Base-by-base conservation (phyloP, 2,797 vertebrate species). In the Tapirus indicus region DNA sequence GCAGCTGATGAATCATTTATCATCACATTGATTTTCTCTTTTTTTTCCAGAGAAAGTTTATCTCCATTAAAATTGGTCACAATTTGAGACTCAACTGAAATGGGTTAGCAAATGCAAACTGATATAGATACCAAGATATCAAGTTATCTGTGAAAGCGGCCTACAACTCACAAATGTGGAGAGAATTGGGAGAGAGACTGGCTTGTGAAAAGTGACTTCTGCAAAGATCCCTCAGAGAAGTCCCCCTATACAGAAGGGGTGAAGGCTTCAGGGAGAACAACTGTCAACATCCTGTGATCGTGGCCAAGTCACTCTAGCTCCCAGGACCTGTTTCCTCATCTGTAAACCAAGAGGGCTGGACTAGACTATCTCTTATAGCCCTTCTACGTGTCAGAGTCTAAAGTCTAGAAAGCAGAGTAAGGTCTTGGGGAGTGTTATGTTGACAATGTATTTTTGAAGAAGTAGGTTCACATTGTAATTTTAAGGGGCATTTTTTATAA, bases 1-100 rank as follows among this genome's bases (percentile, higher is more conserved):
- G 97, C 89, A 95, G 90, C 71, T 97, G 92, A 97, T 97, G 92
- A 96, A 85, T 90, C 89, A 93, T 96, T 97, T 96, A 96, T 96
- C 71, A 97, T 96, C 83, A 84, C 58, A 97, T 69, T 90, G 89
- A 94, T 95, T 97, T 97, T 93, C 35, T 93, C 64, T 11, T 60
- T 74, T 79, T 44, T 91, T 82, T 88, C 13, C 17, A 1, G 29
- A 88, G 41, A 88, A 94, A 93, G 69, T 95, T 94, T 87, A 95
- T 89, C 91, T 95, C 52, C 64, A 84, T 84, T 47, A 91, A 90
- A 97, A 92, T 54, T 86, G 72, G 68, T 88, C 64, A 77, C 68
- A 87, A 64, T 95, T 92, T 94, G 77, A 91, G 93, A 93, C 29
- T 77, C 32, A 41, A 38, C 58, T 49, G 66, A 87, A 94, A 94